These are phyloP conservation scores for Tachina fera DNA, from an alignment of 2,888 invertebrate species.

Conservation along the genomic window DNA sequence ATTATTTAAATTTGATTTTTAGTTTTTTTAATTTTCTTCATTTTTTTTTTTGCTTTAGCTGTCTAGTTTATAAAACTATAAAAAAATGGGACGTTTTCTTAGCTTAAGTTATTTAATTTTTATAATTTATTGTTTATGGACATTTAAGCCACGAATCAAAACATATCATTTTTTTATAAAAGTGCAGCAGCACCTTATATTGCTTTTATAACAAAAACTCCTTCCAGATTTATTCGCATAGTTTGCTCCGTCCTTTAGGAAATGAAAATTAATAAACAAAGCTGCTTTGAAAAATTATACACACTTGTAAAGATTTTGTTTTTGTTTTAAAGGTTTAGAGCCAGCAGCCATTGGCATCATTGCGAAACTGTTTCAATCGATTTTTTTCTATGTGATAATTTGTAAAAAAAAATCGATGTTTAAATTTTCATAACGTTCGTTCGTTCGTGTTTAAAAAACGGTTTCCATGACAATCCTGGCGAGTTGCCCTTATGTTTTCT, in stretches of 20 bases:
- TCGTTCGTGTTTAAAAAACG: background rate
- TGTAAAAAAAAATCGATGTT: too few species aligned
- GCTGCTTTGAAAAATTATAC: slow-evolving; percentile 6
- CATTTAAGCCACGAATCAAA: slow-evolving; percentile 50
- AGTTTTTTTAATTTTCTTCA: slow-evolving; percentile 1
- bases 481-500: background rate
- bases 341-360: background rate
- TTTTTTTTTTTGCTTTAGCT: background rate
- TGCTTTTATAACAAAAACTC: background rate
- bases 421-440: background rate
- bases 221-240: slow-evolving; percentile 19
- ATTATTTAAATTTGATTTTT: slow-evolving; percentile 18
- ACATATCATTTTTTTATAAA: slow-evolving; percentile 52
- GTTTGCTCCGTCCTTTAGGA: slow-evolving; percentile 56
- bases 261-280: slow-evolving; percentile 2
- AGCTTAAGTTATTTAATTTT: background rate
- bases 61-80: background rate
- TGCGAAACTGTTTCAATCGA: too few species aligned
- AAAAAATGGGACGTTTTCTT: background rate
- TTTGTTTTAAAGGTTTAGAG: slow-evolving; percentile 9
- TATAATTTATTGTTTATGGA: slow-evolving; percentile 9
- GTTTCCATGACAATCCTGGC: background rate
- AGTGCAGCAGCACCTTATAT: background rate
- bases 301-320: background rate
- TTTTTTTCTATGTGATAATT: too few species aligned